Percentiles rank a stretch among this genome's conserved stretches.
phyloP scores from a whole-genome alignment of 2,113 vertebrate genomes.

The Chiloscyllium plagiosum region DNA sequence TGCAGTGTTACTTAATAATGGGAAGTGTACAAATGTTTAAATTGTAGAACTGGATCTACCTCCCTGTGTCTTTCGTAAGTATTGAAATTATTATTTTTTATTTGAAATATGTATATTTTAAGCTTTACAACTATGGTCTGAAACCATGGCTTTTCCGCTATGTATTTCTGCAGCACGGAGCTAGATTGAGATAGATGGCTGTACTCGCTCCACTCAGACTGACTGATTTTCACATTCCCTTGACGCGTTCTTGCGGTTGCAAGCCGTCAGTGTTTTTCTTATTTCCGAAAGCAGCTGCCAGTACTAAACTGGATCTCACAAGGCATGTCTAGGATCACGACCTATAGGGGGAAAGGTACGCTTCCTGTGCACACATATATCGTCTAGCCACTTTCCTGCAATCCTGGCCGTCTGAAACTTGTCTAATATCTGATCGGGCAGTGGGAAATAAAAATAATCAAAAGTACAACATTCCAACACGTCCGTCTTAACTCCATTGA shows the following conservation, averaged over 20 bases:
- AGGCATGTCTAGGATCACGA: slow-evolving; percentile 58
- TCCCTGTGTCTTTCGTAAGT: background rate
- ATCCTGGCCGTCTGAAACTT: slow-evolving; percentile 65
- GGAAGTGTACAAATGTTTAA: background rate
- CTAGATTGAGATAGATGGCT: slow-evolving; percentile 73
- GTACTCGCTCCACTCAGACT: slow-evolving; percentile 71
- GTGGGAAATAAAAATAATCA: slow-evolving; percentile 47
- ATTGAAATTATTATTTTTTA: background rate
- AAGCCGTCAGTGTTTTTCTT: slow-evolving; percentile 64
- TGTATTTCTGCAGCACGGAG: slow-evolving; percentile 41
- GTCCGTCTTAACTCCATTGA: background rate
- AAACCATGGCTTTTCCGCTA: background rate
- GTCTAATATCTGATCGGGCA: slow-evolving; percentile 78
- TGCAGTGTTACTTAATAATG: background rate
- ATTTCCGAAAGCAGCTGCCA: slow-evolving; percentile 86
- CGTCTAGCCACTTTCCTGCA: slow-evolving; percentile 90
- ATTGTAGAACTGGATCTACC: background rate
- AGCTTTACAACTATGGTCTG: background rate
- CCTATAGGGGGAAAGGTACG: slow-evolving; percentile 68
- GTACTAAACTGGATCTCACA: slow-evolving; percentile 70
- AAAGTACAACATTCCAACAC: slow-evolving; percentile 40
- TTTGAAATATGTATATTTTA: background rate
- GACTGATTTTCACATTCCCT: slow-evolving; percentile 63
- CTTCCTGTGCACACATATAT: slow-evolving; percentile 67
- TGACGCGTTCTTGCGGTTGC: slow-evolving; percentile 71